Evolutionary conservation across 2,888 invertebrate genomes (phyloP).

Genomic region (Tipula unca): DNA sequence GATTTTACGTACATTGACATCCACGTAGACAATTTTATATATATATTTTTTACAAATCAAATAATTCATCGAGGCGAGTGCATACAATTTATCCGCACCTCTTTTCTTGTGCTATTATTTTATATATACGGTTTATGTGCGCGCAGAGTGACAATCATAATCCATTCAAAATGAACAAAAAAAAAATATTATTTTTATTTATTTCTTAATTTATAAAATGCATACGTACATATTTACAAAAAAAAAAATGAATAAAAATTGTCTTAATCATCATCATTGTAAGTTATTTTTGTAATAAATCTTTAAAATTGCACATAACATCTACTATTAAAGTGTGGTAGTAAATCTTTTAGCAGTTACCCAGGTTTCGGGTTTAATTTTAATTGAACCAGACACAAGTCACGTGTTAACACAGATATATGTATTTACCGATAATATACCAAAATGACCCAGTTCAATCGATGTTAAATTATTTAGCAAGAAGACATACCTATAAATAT

Average conservation of each 20-base stretch:
- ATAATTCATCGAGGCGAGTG: not conserved
- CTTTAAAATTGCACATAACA: not conserved
- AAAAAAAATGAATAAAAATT: not conserved
- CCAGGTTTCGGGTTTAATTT: not conserved
- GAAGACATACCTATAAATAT: not conserved
- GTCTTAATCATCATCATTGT: not conserved
- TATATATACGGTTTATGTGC: not conserved
- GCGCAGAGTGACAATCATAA: not conserved
- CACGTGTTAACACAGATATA: not conserved
- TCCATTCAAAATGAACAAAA: not conserved
- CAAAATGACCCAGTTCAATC: not conserved
- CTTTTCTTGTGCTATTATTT: not conserved
- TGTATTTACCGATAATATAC: not conserved
- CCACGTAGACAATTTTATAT: not conserved
- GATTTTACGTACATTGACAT: not conserved
- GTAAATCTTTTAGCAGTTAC: not conserved
- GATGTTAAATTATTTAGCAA: not conserved
- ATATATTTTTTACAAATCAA: not conserved
- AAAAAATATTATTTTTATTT: not conserved
- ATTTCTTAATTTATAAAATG: constrained; percentile 2
- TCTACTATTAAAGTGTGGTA: not conserved
- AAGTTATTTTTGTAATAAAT: not conserved
- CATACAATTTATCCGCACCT: constrained; percentile 1
- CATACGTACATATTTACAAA: not conserved
- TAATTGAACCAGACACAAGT: not conserved